These are phyloP conservation scores for Melinopterus prodromus DNA, from an alignment of 2,888 invertebrate genomes.

Conservation along the genomic window DNA sequence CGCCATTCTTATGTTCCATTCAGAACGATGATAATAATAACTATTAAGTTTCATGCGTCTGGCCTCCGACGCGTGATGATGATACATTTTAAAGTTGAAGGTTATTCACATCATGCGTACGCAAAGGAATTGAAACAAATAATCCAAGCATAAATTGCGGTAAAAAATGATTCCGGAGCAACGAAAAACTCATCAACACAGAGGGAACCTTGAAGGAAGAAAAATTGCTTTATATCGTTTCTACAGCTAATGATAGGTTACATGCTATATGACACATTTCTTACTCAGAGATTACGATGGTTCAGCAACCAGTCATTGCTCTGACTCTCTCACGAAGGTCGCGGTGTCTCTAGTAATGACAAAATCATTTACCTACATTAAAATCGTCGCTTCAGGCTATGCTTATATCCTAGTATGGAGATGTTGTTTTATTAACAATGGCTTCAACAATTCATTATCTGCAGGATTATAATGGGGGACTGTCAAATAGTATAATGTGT, in stretches of 20 bases:
- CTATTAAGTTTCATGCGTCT: background rate
- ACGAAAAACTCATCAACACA: conserved; percentile 4
- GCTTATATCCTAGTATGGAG: too few relatives aligned
- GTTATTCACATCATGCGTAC: background rate
- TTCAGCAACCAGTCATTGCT: background rate
- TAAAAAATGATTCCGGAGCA: background rate
- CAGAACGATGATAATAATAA: background rate
- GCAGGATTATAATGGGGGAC: too few relatives aligned
- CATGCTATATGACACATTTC: background rate
- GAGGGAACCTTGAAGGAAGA: background rate
- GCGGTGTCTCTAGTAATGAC: background rate
- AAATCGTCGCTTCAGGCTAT: too few relatives aligned
- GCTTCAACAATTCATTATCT: too few relatives aligned
- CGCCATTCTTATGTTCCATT: conserved; percentile 4
- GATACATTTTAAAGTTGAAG: background rate
- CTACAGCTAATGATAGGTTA: background rate
- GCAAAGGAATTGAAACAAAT: background rate
- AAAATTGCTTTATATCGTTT: background rate
- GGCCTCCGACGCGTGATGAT: background rate
- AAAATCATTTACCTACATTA: background rate
- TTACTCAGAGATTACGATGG: background rate
- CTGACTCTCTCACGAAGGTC: background rate
- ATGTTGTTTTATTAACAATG: too few relatives aligned
- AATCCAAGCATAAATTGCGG: background rate
- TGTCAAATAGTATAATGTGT: too few relatives aligned